Percentiles rank a stretch among this genome's conserved stretches.
Conservation (phyloP, 2,888 invertebrate genomes). For the Sminthurinus aureus region DNA sequence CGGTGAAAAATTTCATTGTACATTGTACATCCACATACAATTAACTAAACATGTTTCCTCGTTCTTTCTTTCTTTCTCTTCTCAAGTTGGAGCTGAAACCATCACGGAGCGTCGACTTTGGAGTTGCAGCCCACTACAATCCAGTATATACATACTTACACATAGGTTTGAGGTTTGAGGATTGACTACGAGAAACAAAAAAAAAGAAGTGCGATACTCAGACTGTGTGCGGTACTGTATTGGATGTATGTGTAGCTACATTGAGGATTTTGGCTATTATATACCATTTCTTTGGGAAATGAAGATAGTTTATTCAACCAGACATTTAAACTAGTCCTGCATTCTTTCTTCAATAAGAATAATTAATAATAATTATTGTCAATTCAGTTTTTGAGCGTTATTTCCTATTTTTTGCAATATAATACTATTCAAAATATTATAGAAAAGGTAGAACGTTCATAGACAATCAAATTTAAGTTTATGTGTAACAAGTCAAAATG, state of each 20-base stretch:
- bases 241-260: not conserved
- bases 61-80: not conserved
- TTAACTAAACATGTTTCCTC: not conserved
- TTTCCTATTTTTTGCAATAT: not conserved
- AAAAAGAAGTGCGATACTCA: not conserved
- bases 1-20: slow-evolving; percentile 9
- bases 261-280: not conserved
- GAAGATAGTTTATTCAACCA: too few species aligned
- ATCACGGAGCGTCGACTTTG: not conserved
- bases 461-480: too few species aligned
- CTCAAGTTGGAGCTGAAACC: not conserved
- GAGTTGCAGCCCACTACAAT: not conserved
- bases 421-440: too few species aligned
- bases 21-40: not conserved
- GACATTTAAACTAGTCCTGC: too few species aligned
- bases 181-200: too few species aligned
- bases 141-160: not conserved
- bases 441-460: too few species aligned
- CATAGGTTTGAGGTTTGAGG: too few species aligned
- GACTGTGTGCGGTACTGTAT: not conserved
- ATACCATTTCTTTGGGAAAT: not conserved
- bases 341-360: too few species aligned
- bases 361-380: not conserved
- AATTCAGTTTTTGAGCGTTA: not conserved
- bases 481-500: too few species aligned